phyloP scores from a whole-genome alignment of 1,140 invertebrate genomes.

The Drosophila serrata region DNA sequence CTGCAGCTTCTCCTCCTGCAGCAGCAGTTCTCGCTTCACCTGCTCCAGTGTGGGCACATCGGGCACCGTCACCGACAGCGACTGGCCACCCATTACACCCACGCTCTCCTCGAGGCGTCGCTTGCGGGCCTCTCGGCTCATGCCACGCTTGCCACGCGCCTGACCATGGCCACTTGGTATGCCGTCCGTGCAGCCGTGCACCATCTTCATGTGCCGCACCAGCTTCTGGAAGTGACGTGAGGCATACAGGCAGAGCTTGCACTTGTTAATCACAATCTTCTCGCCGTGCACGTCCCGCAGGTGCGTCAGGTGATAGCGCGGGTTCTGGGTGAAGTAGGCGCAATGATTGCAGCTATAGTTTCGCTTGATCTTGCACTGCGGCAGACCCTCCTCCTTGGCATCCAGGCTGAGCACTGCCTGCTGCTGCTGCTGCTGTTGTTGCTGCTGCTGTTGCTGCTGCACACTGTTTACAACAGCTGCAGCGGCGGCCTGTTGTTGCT shows the following conservation, averaged over 20 bases:
- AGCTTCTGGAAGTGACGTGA: conserved; percentile 94
- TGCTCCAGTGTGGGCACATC: conserved; percentile 76
- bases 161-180: conserved; percentile 78
- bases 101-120: conserved; percentile 77
- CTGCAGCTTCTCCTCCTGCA: conserved; percentile 74
- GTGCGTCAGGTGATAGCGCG: conserved; percentile 92
- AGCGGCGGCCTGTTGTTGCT: conserved; percentile 55
- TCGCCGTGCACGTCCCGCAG: conserved; percentile 92
- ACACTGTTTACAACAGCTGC: conserved; percentile 65
- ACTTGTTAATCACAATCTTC: conserved; percentile 92
- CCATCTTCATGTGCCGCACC: conserved; percentile 92
- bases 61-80: conserved; percentile 39
- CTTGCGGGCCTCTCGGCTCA: conserved; percentile 81
- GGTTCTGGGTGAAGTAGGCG: conserved; percentile 93
- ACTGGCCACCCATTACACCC: conserved; percentile 61
- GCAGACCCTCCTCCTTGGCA: conserved; percentile 87
- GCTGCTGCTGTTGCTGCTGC: conserved; percentile 57
- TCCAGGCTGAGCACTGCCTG: conserved; percentile 52
- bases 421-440: conserved; percentile 57
- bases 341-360: conserved; percentile 92
- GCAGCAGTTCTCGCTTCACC: conserved; percentile 68
- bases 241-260: conserved; percentile 93
- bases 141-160: conserved; percentile 80
- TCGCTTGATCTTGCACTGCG: conserved; percentile 91
- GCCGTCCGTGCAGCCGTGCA: conserved; percentile 87